Evolutionary conservation across 2,113 vertebrate species (phyloP).

Genomic region (Heptranchias perlo): DNA sequence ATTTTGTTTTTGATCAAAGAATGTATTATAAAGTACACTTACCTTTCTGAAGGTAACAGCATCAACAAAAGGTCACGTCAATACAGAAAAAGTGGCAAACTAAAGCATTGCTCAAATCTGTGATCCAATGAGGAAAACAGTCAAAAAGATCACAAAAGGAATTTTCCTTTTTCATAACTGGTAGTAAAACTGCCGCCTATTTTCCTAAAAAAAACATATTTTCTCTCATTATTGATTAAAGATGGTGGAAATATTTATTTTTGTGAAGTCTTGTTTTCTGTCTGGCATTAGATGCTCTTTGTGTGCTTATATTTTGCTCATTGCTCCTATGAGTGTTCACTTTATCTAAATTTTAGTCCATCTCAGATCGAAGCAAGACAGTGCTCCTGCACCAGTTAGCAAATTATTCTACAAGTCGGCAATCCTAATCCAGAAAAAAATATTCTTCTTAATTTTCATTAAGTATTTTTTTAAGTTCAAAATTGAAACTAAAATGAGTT

Average conservation of each 20-base stretch:
- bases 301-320: neutral
- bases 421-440: neutral
- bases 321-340: neutral
- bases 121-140: neutral
- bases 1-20: neutral
- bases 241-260: neutral
- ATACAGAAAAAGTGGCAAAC: neutral
- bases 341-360: neutral
- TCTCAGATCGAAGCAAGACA: neutral
- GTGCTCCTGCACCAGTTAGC: neutral
- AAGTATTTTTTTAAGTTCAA: neutral
- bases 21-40: neutral
- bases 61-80: neutral
- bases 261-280: neutral
- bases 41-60: neutral
- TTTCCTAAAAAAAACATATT: neutral
- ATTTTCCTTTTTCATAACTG: neutral
- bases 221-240: neutral
- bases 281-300: neutral
- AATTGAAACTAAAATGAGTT: neutral
- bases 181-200: neutral
- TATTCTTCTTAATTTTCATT: neutral
- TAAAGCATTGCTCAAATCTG: neutral
- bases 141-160: neutral
- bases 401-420: neutral